Conservation (phyloP, 2,113 vertebrate genomes). For the Laticauda colubrina region DNA sequence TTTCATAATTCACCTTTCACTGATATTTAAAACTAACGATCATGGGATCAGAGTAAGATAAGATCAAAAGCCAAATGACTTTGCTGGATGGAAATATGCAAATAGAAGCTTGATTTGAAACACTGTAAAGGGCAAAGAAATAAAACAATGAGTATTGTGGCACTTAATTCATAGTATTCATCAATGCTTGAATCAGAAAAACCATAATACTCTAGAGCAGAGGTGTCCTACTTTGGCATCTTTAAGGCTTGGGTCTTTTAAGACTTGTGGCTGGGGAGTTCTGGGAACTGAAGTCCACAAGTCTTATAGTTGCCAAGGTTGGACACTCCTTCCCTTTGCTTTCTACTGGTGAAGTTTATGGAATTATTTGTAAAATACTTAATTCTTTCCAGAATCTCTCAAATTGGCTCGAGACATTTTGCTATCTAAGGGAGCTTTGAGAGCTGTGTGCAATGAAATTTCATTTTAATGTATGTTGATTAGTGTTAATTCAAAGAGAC, state of each 20-base stretch:
- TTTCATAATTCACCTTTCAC: constrained; percentile 39
- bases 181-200: constrained; percentile 53
- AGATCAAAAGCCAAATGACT: neutral
- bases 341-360: constrained; percentile 56
- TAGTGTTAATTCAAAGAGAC: no score
- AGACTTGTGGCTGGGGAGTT: neutral
- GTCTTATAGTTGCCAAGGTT: neutral
- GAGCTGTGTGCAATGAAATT: no score
- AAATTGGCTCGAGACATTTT: neutral
- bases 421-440: neutral
- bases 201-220: constrained; percentile 40
- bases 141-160: constrained; percentile 53
- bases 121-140: constrained; percentile 27
- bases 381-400: constrained; percentile 49
- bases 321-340: constrained; percentile 17
- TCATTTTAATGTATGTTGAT: no score
- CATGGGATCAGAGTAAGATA: constrained; percentile 22
- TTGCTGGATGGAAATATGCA: constrained; percentile 35
- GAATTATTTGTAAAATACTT: constrained; percentile 60
- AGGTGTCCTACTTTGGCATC: neutral
- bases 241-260: neutral
- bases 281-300: neutral
- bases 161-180: constrained; percentile 53
- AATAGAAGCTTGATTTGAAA: constrained; percentile 45
- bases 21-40: constrained; percentile 21